Base-by-base conservation (phyloP, 2,113 vertebrate species). In the Stictonetta naevosa region DNA sequence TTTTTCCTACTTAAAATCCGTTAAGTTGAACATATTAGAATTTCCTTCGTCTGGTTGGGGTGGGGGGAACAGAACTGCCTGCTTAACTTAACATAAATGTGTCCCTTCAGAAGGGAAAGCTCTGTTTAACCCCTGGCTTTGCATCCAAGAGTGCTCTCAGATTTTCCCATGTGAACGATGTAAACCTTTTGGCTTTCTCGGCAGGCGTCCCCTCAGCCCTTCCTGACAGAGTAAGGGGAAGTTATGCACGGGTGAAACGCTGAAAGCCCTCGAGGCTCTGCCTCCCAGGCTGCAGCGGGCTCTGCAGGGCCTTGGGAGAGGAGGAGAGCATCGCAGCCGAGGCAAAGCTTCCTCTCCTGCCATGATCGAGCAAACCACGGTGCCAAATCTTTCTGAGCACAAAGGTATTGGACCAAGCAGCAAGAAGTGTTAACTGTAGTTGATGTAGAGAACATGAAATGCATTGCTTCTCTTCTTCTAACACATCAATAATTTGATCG, bases 241-340 rank as follows among this genome's bases (percentile, higher is more conserved):
- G 5, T 84, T 78, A 84, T 62, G 19, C 29, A 8, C 0, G 8
- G 55, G 13, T 59, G 25, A 85, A 85, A 56, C 29, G 38, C 19
- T 44, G 26, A 26, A 53, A 11, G 3, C 28, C 46, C 42, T 34
- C 2, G n/a, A 62, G 63, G 12, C 25, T 81, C 72, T 80, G 34
- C 50, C 50, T 20, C 23, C 1, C 0, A 17, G 38, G 63, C 9
- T 59, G 58, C 62, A 53, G 48, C 0, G 0, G 33, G 26, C 53
- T 85, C 8, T 50, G 56, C 10, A 29, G 12, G 8, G 62, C 69
- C 0, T 0, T 36, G 81, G 42, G 48, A 52, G 55, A 44, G 31
- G 44, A 66, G 6, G 18, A 11, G 78, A 69, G 48, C 66, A 14
- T n/a, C 2, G 31, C 14, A 56, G 38, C 53, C 5, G 29, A 76